Conservation (phyloP, 2,113 vertebrate genomes). For the Heptranchias perlo region DNA sequence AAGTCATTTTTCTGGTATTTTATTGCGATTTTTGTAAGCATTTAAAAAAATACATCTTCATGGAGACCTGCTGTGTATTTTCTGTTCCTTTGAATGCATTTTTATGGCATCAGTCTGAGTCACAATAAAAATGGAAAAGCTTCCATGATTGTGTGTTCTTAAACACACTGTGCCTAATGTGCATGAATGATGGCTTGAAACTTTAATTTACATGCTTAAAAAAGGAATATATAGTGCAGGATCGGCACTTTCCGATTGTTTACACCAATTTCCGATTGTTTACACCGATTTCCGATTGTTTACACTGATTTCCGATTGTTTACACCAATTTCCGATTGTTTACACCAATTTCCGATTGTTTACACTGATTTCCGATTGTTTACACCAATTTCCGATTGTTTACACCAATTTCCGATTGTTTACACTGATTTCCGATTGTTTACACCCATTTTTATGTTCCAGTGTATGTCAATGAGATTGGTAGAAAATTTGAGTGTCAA, state of each 20-base stretch:
- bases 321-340: background rate
- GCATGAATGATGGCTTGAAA: background rate
- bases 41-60: no score
- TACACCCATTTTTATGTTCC: background rate
- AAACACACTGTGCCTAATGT: background rate
- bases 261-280: no score
- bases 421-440: background rate
- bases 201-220: background rate
- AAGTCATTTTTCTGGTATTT: background rate
- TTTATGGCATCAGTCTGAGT: background rate
- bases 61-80: no score
- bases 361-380: no score
- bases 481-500: background rate
- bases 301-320: background rate
- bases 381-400: no score
- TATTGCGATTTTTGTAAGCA: background rate
- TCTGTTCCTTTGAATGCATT: background rate
- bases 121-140: background rate
- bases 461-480: background rate
- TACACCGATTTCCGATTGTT: background rate
- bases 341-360: no score
- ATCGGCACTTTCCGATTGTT: background rate
- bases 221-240: background rate
- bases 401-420: background rate
- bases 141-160: background rate